phyloP scores from a whole-genome alignment of 23 tunicate species.

The Halocynthia aurantium region DNA sequence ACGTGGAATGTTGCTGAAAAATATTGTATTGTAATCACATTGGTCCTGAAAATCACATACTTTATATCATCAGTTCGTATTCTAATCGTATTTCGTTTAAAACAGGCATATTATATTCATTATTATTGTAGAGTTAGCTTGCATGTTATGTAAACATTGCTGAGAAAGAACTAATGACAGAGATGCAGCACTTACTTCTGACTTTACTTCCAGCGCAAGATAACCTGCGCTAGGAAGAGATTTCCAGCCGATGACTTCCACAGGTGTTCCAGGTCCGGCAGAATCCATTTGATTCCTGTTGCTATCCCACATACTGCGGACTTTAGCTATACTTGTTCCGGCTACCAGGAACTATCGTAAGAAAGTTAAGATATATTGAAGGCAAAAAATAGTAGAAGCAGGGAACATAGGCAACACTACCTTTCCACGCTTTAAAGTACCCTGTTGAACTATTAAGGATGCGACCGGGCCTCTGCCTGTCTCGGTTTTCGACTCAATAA shows the following conservation, averaged over 20 bases:
- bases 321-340: constrained; percentile 63
- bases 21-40: no score
- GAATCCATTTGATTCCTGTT: constrained; percentile 12
- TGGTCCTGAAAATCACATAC: no score
- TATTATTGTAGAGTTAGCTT: no score
- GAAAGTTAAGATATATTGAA: not conserved
- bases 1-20: no score
- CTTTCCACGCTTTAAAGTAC: constrained; percentile 59
- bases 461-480: constrained; percentile 34
- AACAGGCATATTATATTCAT: no score
- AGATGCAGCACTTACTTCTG: constrained; percentile 30
- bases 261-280: constrained; percentile 51
- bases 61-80: no score
- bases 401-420: constrained; percentile 10
- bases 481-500: constrained; percentile 45
- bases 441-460: constrained; percentile 59
- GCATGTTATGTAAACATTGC: no score
- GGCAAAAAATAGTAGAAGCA: not conserved
- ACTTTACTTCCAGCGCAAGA: constrained; percentile 38
- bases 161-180: no score
- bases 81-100: no score
- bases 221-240: constrained; percentile 58
- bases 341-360: constrained; percentile 47
- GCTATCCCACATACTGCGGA: constrained; percentile 41
- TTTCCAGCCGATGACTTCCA: constrained; percentile 65